Conservation (phyloP, 2,797 vertebrate species). For the Enoplosus armatus region DNA sequence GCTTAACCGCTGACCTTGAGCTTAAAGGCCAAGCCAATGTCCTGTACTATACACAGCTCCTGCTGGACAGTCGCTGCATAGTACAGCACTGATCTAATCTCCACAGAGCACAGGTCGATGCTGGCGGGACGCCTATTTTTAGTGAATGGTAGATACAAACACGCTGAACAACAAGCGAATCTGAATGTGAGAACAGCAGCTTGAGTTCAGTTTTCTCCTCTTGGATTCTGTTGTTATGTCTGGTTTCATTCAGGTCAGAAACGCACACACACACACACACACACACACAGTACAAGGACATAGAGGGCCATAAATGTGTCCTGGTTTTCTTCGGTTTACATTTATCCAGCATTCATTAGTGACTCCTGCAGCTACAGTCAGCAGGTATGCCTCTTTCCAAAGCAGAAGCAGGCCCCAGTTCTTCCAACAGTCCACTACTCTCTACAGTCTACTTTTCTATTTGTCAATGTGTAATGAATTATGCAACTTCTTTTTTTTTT, state of each 20-base stretch:
- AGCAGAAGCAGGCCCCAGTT: conserved; percentile 30
- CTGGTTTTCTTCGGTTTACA: conserved; percentile 58
- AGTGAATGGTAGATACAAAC: conserved; percentile 25
- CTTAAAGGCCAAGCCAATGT: conserved; percentile 72
- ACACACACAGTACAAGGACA: conserved; percentile 17
- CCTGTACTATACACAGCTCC: conserved; percentile 59
- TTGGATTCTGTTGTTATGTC: conserved; percentile 54
- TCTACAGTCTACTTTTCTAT: conserved; percentile 70
- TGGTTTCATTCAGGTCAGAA: conserved; percentile 66
- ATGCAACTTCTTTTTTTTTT: conserved; percentile 76
- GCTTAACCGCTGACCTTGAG: conserved; percentile 76
- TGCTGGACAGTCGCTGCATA: conserved; percentile 39
- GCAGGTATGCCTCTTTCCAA: conserved; percentile 27
- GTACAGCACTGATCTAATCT: conserved; percentile 55
- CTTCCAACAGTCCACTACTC: conserved; percentile 73
- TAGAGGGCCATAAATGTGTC: conserved; percentile 53
- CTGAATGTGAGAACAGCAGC: conserved; percentile 16
- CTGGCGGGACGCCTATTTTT: conserved; percentile 43
- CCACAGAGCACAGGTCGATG: conserved; percentile 44
- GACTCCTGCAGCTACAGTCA: conserved; percentile 30
- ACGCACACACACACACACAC: conserved; percentile 40
- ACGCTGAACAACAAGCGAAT: conserved; percentile 12
- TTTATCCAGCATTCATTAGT: conserved; percentile 49
- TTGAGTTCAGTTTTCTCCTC: conserved; percentile 10
- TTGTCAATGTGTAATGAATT: conserved; percentile 81